A percentile compares a stretch with the other conserved stretches of the same genome.
These are phyloP conservation scores for Columba janthina DNA, from an alignment of 2,113 vertebrate genomes.

Conservation along the genomic window DNA sequence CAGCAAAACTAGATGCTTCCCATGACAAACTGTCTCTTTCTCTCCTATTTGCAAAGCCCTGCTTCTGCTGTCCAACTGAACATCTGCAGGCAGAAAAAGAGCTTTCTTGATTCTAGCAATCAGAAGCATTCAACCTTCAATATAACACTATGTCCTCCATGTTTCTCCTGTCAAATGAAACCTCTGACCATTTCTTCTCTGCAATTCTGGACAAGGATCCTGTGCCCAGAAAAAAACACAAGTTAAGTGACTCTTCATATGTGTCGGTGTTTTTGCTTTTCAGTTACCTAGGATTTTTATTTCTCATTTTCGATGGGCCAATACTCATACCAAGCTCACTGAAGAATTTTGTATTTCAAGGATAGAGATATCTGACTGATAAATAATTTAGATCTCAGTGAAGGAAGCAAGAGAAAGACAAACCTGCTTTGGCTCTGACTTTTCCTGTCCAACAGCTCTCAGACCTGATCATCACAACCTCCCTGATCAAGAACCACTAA, in stretches of 20 bases:
- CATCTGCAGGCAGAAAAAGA: not conserved
- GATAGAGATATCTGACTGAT: not conserved
- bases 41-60: not conserved
- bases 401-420: not conserved
- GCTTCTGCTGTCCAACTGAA: not conserved
- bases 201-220: not conserved
- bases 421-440: not conserved
- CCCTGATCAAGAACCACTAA: no score
- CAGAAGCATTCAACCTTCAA: not conserved
- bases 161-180: not conserved
- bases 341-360: not conserved
- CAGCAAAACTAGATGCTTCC: not conserved
- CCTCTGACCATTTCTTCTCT: not conserved
- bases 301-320: not conserved
- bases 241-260: not conserved
- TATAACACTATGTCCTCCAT: not conserved
- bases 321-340: not conserved
- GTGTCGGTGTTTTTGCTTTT: not conserved
- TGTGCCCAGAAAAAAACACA: not conserved
- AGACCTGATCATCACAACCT: not conserved
- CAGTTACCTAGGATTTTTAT: not conserved
- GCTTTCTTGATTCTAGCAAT: not conserved
- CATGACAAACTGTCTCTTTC: not conserved
- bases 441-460: not conserved
- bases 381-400: not conserved